phyloP scores from a whole-genome alignment of 2,797 vertebrate genomes.

The Neoniphon sammara region DNA sequence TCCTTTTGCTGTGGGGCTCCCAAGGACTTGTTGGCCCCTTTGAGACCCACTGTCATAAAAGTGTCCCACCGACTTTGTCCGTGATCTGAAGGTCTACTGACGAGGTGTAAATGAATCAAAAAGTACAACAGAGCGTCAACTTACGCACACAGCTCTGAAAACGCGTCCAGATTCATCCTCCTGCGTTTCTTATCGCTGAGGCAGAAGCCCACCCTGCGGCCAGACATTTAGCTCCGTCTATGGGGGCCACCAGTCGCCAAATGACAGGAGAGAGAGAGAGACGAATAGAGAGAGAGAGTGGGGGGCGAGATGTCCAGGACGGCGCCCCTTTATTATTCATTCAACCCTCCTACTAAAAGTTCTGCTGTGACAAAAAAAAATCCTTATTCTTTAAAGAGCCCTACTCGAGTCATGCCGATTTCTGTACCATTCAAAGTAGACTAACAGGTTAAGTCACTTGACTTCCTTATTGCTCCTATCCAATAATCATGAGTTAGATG shows the following conservation, averaged over 20 bases:
- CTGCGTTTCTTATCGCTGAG: constrained; percentile 82
- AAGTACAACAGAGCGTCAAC: constrained; percentile 29
- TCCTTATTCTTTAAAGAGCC: neutral
- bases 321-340: neutral
- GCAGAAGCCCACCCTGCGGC: constrained; percentile 80
- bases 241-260: constrained; percentile 19
- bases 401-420: neutral
- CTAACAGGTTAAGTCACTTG: constrained; percentile 18
- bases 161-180: constrained; percentile 79
- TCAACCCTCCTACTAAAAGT: neutral
- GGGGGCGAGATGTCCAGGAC: neutral
- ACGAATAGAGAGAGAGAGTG: neutral
- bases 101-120: neutral
- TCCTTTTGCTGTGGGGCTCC: neutral
- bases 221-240: constrained; percentile 60
- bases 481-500: constrained; percentile 9
- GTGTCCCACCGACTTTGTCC: too few species aligned
- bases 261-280: constrained; percentile 7
- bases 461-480: constrained; percentile 59
- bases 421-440: neutral
- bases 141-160: constrained; percentile 82
- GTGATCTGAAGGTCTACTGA: too few species aligned
- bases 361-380: neutral
- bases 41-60: neutral
- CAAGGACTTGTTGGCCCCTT: too few species aligned